Conservation (phyloP, 2,113 vertebrate genomes). For the Salvelinus alpinus region DNA sequence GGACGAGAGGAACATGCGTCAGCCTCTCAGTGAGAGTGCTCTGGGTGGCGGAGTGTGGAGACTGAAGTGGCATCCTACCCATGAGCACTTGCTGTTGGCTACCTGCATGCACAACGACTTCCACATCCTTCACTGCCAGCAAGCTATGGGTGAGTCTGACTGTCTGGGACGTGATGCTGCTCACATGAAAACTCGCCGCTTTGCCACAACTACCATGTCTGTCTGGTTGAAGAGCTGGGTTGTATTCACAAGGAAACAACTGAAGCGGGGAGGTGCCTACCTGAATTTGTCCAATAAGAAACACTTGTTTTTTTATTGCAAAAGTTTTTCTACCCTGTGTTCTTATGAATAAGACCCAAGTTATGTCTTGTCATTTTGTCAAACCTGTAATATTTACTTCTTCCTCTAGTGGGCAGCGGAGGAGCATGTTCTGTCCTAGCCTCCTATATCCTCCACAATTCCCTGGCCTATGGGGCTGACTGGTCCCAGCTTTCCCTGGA, state of each 20-base stretch:
- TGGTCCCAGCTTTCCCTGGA: conserved; percentile 82
- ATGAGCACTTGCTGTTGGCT: conserved; percentile 82
- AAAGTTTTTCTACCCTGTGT: no score
- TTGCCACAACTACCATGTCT: neutral
- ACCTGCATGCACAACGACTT: conserved; percentile 94
- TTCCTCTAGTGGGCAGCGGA: conserved; percentile 67
- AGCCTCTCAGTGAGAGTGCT: conserved; percentile 77
- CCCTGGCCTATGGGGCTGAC: conserved; percentile 90
- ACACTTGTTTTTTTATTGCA: neutral
- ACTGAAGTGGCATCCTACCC: conserved; percentile 89
- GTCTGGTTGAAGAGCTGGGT: neutral
- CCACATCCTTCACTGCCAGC: conserved; percentile 82
- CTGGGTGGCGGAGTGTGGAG: conserved; percentile 90
- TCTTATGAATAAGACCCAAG: no score
- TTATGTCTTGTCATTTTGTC: no score
- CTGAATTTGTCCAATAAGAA: neutral
- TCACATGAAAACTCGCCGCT: neutral
- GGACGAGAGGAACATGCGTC: conserved; percentile 86
- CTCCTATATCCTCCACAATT: conserved; percentile 84
- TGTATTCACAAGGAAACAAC: no score
- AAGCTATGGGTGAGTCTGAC: conserved; percentile 69
- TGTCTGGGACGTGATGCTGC: neutral
- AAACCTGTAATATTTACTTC: neutral
- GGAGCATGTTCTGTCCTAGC: conserved; percentile 72
- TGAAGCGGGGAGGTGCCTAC: no score